Percentiles rank a stretch among this genome's conserved stretches.
Conservation (phyloP, 2,113 vertebrate species). For the Mus spicilegus region DNA sequence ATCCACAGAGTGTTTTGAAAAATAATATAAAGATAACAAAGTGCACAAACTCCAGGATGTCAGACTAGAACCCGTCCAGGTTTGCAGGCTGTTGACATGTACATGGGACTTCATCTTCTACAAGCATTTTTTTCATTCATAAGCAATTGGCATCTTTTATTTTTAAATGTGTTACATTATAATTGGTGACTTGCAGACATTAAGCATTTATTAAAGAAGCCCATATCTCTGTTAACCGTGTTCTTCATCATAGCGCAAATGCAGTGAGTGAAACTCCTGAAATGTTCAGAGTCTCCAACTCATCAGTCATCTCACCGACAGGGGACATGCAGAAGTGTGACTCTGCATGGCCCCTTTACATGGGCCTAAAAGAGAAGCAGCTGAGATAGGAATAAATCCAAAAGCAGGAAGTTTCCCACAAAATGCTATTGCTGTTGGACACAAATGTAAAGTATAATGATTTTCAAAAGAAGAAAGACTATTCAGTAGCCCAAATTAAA, state of each 20-base stretch:
- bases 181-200: neutral
- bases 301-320: neutral
- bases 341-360: neutral
- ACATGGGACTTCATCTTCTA: neutral
- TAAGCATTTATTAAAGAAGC: neutral
- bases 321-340: neutral
- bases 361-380: neutral
- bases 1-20: neutral
- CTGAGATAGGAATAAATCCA: neutral
- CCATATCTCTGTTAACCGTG: neutral
- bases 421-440: neutral
- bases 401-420: neutral
- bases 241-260: neutral
- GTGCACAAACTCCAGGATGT: neutral
- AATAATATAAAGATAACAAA: neutral
- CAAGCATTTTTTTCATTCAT: neutral
- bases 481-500: neutral
- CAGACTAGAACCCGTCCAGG: neutral
- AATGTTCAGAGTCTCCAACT: neutral
- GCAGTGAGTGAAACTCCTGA: neutral
- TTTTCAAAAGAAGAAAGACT: neutral
- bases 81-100: neutral
- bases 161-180: neutral
- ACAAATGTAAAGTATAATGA: neutral
- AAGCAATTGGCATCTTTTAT: neutral